Evolutionary conservation across 2,797 vertebrate genomes (phyloP), one percentile per base, ranked within the genome.

Genomic region (Cyclopterus lumpus): DNA sequence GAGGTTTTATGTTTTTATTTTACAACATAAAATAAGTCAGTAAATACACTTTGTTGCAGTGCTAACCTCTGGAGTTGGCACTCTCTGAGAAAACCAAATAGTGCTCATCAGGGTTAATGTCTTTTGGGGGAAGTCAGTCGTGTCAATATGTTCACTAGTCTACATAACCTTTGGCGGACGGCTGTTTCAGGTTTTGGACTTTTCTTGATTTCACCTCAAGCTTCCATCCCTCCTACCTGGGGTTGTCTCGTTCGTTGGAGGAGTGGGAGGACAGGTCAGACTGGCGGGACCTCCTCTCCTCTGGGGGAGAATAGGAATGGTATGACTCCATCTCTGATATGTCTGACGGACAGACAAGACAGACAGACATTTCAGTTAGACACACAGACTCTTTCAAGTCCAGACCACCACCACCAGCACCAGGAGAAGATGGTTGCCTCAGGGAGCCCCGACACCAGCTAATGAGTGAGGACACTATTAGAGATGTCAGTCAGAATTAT

Each of bases 321-420:
- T 96, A 97, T 20, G 97, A 98, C 82, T 97, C 97, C 92, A 98
- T 96, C 93, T 99, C 97, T 6, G 97, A 99, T 82, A 98, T 95
- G 88, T 98, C 97, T 98, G 90, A 77, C 85, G 83, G 75, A 88
- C 22, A 10, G 54, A 68, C 42, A 57, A 67, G 48, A 79, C 54
- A 82, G 51, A 78, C 65, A 81, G 26, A 84, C 49, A 70, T 18
- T 40, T 32, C 54, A 58, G 57, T 84, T 51, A 84, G 57, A 80
- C 38, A 58, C 40, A 46, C 8, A 62, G 1, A 36, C 46, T 14
- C 24, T 49, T 44, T 60, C 8, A 26, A 67, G n/a, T 16, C 53
- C 30, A 66, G 24, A 53, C 67, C 38, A 36, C 58, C 68, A 44
- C 18, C 48, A 82, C 0, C 61, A 72, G 0, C 38, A 71, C 8